phyloP scores from a whole-genome alignment of 2,113 vertebrate genomes.

The Hirundichthys speculiger region DNA sequence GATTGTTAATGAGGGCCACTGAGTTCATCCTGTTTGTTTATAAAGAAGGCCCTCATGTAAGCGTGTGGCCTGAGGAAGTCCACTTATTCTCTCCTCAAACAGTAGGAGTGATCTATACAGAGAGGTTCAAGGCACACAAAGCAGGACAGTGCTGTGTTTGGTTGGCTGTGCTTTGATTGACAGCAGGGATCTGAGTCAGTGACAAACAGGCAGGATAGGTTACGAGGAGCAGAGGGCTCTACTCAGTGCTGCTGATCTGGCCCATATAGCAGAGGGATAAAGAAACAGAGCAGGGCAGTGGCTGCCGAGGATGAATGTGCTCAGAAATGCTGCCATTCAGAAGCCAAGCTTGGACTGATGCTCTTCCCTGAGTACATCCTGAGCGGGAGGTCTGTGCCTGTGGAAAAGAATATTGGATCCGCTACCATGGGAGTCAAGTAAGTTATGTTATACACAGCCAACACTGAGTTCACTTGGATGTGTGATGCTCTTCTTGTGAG shows the following conservation, averaged over 20 bases:
- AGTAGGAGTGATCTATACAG: constrained; percentile 4
- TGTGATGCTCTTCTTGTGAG: constrained; percentile 1
- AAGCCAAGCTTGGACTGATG: constrained; percentile 35
- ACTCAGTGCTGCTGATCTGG: constrained; percentile 36
- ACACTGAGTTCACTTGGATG: constrained; percentile 15
- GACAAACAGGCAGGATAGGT: constrained; percentile 61
- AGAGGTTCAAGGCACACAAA: constrained; percentile 23
- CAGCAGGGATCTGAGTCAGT: constrained; percentile 53
- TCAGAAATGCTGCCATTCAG: constrained; percentile 51
- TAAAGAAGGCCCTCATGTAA: constrained; percentile 4
- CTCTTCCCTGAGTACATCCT: constrained; percentile 43
- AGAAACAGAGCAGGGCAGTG: constrained; percentile 33
- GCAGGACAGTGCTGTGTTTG: constrained; percentile 34
- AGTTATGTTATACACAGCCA: constrained; percentile 51
- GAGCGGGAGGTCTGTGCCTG: constrained; percentile 43
- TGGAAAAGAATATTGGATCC: constrained; percentile 51
- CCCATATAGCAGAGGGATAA: constrained; percentile 51
- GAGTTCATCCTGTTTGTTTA: constrained; percentile 30
- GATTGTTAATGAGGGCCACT: constrained; percentile 29
- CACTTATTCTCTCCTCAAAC: constrained; percentile 4
- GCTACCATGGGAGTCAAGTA: constrained; percentile 72
- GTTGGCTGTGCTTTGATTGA: constrained; percentile 55
- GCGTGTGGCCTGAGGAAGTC: background rate
- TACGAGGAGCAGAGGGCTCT: constrained; percentile 54
- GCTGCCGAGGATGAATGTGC: constrained; percentile 30